Evolutionary conservation across 2,888 invertebrate genomes (phyloP).

Genomic region (Polyommatus iphigenia): DNA sequence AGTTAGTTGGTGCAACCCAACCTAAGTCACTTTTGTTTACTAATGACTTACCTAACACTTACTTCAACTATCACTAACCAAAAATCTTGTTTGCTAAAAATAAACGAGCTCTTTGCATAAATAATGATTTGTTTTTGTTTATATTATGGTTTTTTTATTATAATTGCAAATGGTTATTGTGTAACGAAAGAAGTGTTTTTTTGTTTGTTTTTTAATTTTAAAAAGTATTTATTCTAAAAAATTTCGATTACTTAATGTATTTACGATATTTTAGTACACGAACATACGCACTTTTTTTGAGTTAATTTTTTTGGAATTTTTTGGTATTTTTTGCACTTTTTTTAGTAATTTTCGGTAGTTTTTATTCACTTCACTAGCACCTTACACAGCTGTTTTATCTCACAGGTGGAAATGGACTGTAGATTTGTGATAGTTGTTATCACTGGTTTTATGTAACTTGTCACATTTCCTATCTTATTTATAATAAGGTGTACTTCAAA

Average conservation of each 20-base stretch:
- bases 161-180: neutral
- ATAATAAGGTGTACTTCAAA: neutral
- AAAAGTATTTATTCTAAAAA: neutral
- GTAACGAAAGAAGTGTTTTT: neutral
- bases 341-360: neutral
- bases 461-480: constrained; percentile 22
- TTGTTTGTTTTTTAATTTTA: neutral
- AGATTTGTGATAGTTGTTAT: constrained; percentile 35
- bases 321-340: neutral
- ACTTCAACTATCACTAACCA: neutral
- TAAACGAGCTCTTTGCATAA: neutral
- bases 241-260: too few relatives aligned
- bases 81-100: constrained; percentile 3
- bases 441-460: constrained; percentile 34
- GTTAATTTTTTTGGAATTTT: neutral
- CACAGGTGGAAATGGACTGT: constrained; percentile 36
- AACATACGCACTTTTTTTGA: neutral
- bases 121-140: neutral
- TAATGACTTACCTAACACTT: neutral
- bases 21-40: neutral
- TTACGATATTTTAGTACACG: neutral
- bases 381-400: constrained; percentile 29
- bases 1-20: too few relatives aligned
- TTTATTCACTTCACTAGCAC: constrained; percentile 23
- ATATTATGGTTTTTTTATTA: neutral